phyloP scores from a whole-genome alignment of 1,140 invertebrate species.

The Pristionchus pacificus region DNA sequence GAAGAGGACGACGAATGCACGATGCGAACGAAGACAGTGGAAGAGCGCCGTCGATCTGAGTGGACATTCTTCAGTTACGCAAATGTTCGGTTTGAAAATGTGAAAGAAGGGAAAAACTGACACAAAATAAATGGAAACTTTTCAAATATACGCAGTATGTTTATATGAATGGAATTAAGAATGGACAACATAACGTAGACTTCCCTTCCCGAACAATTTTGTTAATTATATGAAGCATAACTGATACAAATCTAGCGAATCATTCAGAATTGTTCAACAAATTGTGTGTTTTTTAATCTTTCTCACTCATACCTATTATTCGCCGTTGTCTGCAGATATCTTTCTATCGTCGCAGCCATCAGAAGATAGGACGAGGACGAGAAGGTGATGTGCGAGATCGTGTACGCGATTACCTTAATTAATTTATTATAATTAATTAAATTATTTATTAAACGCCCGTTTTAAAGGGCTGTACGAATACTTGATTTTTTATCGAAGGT shows the following conservation, averaged over 20 bases:
- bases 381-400: constrained; percentile 44
- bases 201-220: background rate
- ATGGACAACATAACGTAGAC: background rate
- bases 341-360: constrained; percentile 45
- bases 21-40: constrained; percentile 29
- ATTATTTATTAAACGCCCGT: too few relatives aligned
- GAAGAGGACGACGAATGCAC: constrained; percentile 33
- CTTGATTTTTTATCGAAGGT: too few relatives aligned
- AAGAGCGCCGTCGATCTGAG: constrained; percentile 20
- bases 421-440: too few relatives aligned
- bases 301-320: constrained; percentile 23
- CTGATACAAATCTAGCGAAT: constrained; percentile 12
- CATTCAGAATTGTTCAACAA: background rate
- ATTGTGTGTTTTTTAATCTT: constrained; percentile 6
- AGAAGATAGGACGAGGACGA: constrained; percentile 43
- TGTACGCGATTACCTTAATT: constrained; percentile 30
- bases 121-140: constrained; percentile 4
- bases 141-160: constrained; percentile 7
- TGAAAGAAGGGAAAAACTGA: too few relatives aligned
- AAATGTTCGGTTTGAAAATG: too few relatives aligned
- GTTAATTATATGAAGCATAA: constrained; percentile 1
- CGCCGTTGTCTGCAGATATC: constrained; percentile 44
- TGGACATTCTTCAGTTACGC: too few relatives aligned
- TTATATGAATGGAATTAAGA: constrained; percentile 4
- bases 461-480: too few relatives aligned